Evolutionary conservation across 2,888 invertebrate species (phyloP), one percentile per base, ranked within the genome.

Genomic region (Dynastes maya): DNA sequence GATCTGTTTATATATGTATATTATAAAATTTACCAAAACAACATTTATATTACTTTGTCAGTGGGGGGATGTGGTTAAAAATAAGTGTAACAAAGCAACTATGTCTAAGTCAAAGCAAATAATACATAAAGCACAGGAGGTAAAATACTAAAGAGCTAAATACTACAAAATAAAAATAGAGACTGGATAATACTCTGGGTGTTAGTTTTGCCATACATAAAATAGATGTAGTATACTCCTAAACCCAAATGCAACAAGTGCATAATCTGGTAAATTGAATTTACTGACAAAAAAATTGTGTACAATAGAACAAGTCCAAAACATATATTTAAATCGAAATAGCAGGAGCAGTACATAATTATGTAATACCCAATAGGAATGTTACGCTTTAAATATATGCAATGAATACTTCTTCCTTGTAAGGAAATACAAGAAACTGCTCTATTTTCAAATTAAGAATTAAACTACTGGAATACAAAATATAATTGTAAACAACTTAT

Each of bases 131-230:
- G 81, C 84, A 84, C 83, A 86, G 85, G 85, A 84, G 83, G 84
- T 83, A 82, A 83, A 82, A 82, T 83, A 85, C 84, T 84, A 84
- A 86, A 84, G 84, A 76, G 76, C 79, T 77, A 76, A 78, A 53
- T 76, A 84, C 86, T 85, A 86, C 80, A 81, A 82, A 81, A 81
- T 80, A 84, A 84, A 83, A 86, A 85, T 88, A 88, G 88, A 88
- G 88, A 88, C 88, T 88, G 88, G 86, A 86, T 81, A 81, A 85
- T 80, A 85, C 84, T 86, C 86, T 83, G 81, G 86, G 87, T 87
- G 86, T 86, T 85, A 81, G 80, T 86, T 87, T 88, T 88, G 88
- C 88, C 88, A 87, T 86, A 86, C 85, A 83, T 84, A 79, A 81
- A 85, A 84, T 85, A 86, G 81, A 81, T 81, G 83, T 79, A 65